Base-by-base conservation (phyloP, 2,888 invertebrate species). In the Limenitis camilla region DNA sequence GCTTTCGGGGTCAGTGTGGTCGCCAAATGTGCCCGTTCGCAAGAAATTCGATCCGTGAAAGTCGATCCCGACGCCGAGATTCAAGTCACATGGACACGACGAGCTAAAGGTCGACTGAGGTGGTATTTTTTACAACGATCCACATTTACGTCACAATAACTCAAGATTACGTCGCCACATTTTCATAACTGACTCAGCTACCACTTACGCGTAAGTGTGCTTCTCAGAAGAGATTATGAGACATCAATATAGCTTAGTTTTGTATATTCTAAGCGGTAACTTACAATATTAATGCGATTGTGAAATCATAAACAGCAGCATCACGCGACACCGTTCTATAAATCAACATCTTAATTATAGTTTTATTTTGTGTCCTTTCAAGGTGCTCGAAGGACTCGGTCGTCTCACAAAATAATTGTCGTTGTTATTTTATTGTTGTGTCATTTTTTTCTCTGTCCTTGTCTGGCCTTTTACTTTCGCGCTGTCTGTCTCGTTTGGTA, bases 341-440 rank as follows among this genome's bases (percentile, higher is more conserved):
- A 82, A 81, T 85, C 81, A 81, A 78, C 75, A 76, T 74, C 74
- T 78, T 76, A 76, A 78, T 80, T 77, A 78, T 75, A 66, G 70
- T 78, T 78, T 75, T 72, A 75, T 77, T 78, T 72, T 76, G 73
- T 75, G 76, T 73, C 76, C 76, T 81, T 82, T 78, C 80, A 81
- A 79, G 79, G 78, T 73, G 69, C 70, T 47, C 49, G 49, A 53
- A 53, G 53, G 50, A 53, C 50, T 56, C 40, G 64, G 64, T 61
- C 62, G 61, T 65, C 72, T 81, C 81, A 82, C 81, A 85, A 86
- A 19, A 83, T 85, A 82, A 81, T 81, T 80, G 78, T 79, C 76
- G 75, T 73, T 69, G 76, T 81, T 81, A 74, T 82, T 81, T 83
- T 83, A 78, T 80, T 74, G 72, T 72, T 71, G 66, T 68, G 61